A percentile compares a stretch with the other conserved stretches of the same genome.
These are phyloP conservation scores for Coregonus suidteri DNA, from an alignment of 2,797 vertebrate species.

Conservation along the genomic window DNA sequence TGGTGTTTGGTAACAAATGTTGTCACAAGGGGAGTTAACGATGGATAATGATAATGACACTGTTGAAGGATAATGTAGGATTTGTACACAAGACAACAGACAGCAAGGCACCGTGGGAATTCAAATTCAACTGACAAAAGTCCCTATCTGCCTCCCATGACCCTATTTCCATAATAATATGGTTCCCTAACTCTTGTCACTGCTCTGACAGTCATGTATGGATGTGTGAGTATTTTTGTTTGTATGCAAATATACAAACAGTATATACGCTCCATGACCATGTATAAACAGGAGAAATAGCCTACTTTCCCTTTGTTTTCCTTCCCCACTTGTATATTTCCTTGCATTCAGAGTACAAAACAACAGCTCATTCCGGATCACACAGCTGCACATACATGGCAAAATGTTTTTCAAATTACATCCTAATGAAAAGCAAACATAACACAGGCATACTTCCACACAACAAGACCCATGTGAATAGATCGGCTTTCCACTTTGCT, in stretches of 20 bases:
- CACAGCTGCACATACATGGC: constrained; percentile 56
- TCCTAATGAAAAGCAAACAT: constrained; percentile 55
- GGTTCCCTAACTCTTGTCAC: background rate
- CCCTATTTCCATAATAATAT: background rate
- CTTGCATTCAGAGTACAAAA: constrained; percentile 26
- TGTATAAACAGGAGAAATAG: constrained; percentile 23
- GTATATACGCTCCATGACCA: constrained; percentile 18
- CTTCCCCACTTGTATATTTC: constrained; percentile 30
- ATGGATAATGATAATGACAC: background rate
- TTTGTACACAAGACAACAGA: background rate
- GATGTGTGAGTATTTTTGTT: background rate
- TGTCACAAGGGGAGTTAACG: background rate
- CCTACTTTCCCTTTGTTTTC: constrained; percentile 30
- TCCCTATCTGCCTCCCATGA: background rate
- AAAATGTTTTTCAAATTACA: constrained; percentile 55
- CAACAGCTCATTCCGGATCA: constrained; percentile 32
- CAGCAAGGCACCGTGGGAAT: background rate
- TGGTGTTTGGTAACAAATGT: constrained; percentile 2
- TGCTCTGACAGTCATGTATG: background rate
- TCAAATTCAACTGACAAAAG: background rate
- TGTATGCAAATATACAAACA: constrained; percentile 24
- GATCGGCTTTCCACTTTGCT: constrained; percentile 32
- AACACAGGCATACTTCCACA: constrained; percentile 12
- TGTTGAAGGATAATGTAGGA: background rate
- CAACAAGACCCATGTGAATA: constrained; percentile 3